Evolutionary conservation across 2,888 invertebrate genomes (phyloP), one percentile per base, ranked within the genome.

Genomic region (Drosophila neotestacea): DNA sequence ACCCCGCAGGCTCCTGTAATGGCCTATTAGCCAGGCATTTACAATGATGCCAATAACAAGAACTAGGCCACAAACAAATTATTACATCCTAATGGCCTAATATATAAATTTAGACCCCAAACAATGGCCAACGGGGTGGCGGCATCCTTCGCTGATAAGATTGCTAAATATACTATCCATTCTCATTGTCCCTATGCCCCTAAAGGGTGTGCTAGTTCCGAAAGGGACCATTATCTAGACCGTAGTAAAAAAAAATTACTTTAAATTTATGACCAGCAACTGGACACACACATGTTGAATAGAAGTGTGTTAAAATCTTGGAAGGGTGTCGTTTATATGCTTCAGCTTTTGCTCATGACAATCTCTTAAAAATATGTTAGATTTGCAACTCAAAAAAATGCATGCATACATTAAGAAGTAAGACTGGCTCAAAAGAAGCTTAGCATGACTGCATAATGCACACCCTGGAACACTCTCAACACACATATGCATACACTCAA

Each of bases 71-170:
- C 38, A 70, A 77, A 80, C 88, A 88, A 85, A 85, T 85, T 85
- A 85, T 85, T 85, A 86, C 85, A 88, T 80, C 86, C 85, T 88
- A 88, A 88, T 85, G 85, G 83, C 86, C 85, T 80, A 76, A 86
- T 86, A 83, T 86, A 85, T 88, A 85, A 86, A 78, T 85, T 79
- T 88, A 65, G 67, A 36, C 55, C 51, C 72, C 79, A 67, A 79
- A 72, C 79, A 78, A 78, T 62, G 42, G 47, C 58, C 78, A 38
- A 46, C 39, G 41, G 55, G 32, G 6, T 32, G 32, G 32, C 32
- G 32, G 32, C 22, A 42, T 78, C 72, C 72, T 69, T 52, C 61
- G 84, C 65, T 68, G 81, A 81, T 81, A 86, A 86, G 81, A 75
- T 56, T 55, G 52, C 50, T 73, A 86, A 86, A 82, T 83, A 69